A percentile compares a stretch with the other conserved stretches of the same genome.
These are phyloP conservation scores for Leistus spinibarbis DNA, from an alignment of 2,888 invertebrate genomes.

Conservation along the genomic window DNA sequence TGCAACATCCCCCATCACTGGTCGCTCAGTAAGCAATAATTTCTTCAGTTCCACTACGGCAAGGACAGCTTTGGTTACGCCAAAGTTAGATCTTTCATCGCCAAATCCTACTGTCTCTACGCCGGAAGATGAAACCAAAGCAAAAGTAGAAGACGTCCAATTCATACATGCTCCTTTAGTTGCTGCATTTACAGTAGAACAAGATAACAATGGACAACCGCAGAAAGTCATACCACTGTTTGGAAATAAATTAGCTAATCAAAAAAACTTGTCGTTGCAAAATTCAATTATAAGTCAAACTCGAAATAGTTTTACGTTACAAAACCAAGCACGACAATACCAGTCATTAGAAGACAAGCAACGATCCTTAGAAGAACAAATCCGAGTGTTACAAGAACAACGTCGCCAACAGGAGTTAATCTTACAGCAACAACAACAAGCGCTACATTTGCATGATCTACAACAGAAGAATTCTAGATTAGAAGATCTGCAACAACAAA, in stretches of 20 bases:
- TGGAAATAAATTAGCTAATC: conserved; percentile 45
- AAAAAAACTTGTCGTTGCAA: conserved; percentile 23
- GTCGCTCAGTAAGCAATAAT: conserved; percentile 5
- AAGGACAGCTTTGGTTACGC: conserved; percentile 44
- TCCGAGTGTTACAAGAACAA: conserved; percentile 65
- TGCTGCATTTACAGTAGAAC: conserved; percentile 84
- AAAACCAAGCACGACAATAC: conserved; percentile 40
- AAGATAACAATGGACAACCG: conserved; percentile 79
- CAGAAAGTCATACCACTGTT: conserved; percentile 77
- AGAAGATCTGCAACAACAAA: conserved; percentile 54
- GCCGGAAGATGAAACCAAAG: conserved; percentile 67
- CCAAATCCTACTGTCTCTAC: conserved; percentile 44
- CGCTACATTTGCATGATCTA: conserved; percentile 44
- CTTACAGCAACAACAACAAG: conserved; percentile 60
- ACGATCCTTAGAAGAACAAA: conserved; percentile 71
- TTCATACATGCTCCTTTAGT: conserved; percentile 82
- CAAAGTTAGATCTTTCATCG: conserved; percentile 56
- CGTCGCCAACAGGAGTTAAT: conserved; percentile 66
- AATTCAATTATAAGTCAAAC: conserved; percentile 35
- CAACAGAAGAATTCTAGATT: conserved; percentile 50
- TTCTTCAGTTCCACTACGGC: background rate
- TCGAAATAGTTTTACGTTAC: conserved; percentile 4
- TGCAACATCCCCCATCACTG: conserved; percentile 13
- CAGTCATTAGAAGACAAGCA: conserved; percentile 70
- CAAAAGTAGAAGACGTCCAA: conserved; percentile 72